These are phyloP conservation scores for Ceuthmochares aereus DNA, from an alignment of 2,113 vertebrate species.

Conservation along the genomic window DNA sequence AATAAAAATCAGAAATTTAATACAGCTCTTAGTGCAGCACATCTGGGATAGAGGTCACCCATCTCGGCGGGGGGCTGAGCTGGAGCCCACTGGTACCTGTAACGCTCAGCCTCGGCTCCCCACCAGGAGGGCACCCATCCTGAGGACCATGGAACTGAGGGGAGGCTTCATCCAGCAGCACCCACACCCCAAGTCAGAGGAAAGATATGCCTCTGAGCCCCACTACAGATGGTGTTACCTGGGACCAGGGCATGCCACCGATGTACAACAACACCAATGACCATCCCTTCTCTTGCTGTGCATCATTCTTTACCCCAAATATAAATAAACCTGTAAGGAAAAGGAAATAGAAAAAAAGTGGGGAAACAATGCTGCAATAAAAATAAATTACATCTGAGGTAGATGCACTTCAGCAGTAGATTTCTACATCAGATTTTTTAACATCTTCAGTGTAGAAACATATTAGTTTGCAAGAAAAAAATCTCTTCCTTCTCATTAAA, in stretches of 20 bases:
- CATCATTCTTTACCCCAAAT: not conserved
- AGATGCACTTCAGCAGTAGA: not conserved
- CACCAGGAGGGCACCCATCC: not conserved
- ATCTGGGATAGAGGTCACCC: fast-evolving
- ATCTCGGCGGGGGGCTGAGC: fast-evolving
- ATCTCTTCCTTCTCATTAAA: not conserved
- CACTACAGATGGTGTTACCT: not conserved
- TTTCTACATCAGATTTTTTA: not conserved
- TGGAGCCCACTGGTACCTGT: fast-evolving
- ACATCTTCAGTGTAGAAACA: not conserved
- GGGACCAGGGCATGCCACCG: not conserved
- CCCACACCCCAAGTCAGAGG: not conserved
- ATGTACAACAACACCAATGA: fast-evolving
- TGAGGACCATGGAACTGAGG: fast-evolving
- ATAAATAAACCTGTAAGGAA: not conserved
- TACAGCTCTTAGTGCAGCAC: fast-evolving
- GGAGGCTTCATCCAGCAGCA: not conserved
- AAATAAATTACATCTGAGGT: not conserved
- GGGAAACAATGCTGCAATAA: not conserved
- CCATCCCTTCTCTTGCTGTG: not conserved
- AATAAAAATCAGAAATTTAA: not conserved
- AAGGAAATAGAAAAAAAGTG: not conserved
- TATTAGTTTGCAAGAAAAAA: not conserved
- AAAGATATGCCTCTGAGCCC: not conserved
- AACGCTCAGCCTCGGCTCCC: fast-evolving